Conservation (phyloP, 2,113 vertebrate species). For the Actinemys pallida region DNA sequence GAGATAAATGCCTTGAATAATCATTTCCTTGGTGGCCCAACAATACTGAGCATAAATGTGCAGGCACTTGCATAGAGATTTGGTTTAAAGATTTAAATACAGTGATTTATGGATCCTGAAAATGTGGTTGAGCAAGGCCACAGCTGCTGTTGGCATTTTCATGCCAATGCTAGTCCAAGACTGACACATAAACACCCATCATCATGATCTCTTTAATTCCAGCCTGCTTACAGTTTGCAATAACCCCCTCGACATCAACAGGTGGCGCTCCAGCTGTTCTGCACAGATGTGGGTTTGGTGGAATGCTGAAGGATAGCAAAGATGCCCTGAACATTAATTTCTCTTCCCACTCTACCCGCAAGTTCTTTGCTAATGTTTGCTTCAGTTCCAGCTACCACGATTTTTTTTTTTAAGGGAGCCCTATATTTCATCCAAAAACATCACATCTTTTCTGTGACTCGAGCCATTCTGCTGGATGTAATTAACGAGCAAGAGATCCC, state of each 20-base stretch:
- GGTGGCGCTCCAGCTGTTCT: constrained; percentile 44
- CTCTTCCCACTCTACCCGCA: background rate
- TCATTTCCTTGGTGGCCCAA: constrained; percentile 34
- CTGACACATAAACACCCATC: background rate
- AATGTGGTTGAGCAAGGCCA: background rate
- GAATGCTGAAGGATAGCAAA: background rate
- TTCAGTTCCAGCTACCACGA: background rate
- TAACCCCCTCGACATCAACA: background rate
- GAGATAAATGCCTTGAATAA: constrained; percentile 43
- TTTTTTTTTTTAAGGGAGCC: background rate
- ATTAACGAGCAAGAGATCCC: background rate
- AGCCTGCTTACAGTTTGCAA: background rate
- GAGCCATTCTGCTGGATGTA: background rate
- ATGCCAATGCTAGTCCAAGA: background rate
- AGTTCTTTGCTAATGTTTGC: background rate
- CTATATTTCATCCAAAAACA: background rate
- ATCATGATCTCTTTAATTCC: constrained; percentile 6
- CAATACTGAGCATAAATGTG: constrained; percentile 33
- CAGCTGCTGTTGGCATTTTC: constrained; percentile 14
- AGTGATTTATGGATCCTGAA: constrained; percentile 1
- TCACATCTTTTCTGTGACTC: background rate
- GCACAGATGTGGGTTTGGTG: constrained; percentile 6
- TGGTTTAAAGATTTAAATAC: constrained; percentile 53
- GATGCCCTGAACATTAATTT: background rate
- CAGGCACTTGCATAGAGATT: constrained; percentile 11